Conservation (phyloP, 2,113 vertebrate species). For the Tragelaphus imberbis region DNA sequence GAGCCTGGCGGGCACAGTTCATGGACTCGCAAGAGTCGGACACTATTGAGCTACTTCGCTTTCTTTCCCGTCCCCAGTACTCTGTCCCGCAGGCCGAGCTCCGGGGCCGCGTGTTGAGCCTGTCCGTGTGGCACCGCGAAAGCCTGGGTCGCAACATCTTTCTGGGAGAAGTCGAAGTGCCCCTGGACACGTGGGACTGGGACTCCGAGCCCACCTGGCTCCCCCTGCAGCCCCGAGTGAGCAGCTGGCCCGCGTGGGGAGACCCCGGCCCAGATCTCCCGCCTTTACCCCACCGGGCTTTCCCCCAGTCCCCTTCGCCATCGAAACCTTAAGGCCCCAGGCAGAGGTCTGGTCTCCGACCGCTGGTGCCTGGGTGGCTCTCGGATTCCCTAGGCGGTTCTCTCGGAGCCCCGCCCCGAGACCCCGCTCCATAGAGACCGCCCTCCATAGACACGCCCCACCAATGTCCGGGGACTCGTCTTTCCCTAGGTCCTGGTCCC, state of each 20-base stretch:
- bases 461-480: background rate
- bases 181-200: constrained; percentile 91
- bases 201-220: constrained; percentile 86
- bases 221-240: constrained; percentile 89
- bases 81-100: constrained; percentile 87
- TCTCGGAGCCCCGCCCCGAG: background rate
- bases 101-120: constrained; percentile 87
- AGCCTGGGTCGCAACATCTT: constrained; percentile 91
- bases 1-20: background rate
- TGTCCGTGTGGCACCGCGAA: constrained; percentile 95
- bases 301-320: background rate
- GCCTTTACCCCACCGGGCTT: background rate
- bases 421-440: fast-evolving
- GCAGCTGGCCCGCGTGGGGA: background rate
- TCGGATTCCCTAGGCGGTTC: background rate
- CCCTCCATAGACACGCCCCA: fast-evolving
- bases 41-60: background rate
- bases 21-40: background rate
- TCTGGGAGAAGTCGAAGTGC: constrained; percentile 92
- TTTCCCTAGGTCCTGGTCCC: fast-evolving
- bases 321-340: fast-evolving
- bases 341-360: background rate
- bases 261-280: background rate
- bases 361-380: fast-evolving
- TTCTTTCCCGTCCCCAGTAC: constrained; percentile 81